Percentiles rank a stretch among this genome's conserved stretches.
These are phyloP conservation scores for Pristionchus mayeri DNA, from an alignment of 2,888 invertebrate species.

Conservation along the genomic window DNA sequence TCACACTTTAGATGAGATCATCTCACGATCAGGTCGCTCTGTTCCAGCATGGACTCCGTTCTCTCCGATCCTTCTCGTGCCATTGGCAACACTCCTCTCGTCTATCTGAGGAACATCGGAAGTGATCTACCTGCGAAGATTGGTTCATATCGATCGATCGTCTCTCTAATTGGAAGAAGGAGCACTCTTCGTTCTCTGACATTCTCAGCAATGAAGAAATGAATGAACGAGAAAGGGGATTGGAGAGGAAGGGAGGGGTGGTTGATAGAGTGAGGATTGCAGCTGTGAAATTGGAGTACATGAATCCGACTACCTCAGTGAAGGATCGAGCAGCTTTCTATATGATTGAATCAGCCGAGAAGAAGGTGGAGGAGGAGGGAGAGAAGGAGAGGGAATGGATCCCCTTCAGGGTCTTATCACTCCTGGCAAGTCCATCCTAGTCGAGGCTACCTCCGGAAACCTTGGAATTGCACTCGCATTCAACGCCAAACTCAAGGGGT, in stretches of 20 bases:
- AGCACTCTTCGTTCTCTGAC: too few relatives aligned
- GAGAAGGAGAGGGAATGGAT: neutral
- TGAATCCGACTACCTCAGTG: constrained; percentile 43
- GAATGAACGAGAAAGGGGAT: too few relatives aligned
- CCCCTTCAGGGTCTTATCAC: constrained; percentile 55
- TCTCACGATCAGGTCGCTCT: too few relatives aligned
- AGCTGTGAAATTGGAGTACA: constrained; percentile 49
- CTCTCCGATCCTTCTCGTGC: neutral
- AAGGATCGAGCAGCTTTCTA: constrained; percentile 43
- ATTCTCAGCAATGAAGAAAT: neutral
- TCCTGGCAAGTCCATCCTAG: constrained; percentile 67
- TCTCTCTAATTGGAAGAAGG: neutral
- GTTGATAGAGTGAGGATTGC: too few relatives aligned
- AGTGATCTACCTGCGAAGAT: constrained; percentile 68
- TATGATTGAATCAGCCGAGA: constrained; percentile 45
- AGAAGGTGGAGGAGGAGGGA: neutral
- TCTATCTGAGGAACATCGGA: constrained; percentile 69
- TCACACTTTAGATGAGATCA: neutral
- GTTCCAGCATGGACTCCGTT: neutral
- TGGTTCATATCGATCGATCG: constrained; percentile 53
- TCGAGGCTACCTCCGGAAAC: constrained; percentile 74
- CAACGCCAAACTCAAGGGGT: constrained; percentile 43
- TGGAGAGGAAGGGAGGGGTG: too few relatives aligned
- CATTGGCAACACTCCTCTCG: constrained; percentile 71
- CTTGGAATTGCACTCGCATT: constrained; percentile 74